Evolutionary conservation across 2,888 invertebrate genomes (phyloP), one percentile per base, ranked within the genome.

Genomic region (Prenolepis imparis): DNA sequence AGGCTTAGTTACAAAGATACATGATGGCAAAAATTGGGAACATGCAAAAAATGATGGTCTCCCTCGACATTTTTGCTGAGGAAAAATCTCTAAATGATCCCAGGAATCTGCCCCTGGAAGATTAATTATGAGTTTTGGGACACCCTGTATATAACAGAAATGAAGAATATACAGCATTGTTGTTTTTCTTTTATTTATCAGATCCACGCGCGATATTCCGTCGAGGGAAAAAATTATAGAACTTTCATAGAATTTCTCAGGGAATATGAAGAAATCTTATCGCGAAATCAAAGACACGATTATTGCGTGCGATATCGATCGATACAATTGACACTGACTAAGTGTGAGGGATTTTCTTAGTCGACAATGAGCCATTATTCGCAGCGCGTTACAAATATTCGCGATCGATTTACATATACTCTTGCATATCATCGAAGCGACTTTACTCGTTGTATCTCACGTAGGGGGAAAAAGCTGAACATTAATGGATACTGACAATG

Each of bases 331-430:
- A 81, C 41, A 32, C 63, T 61, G 61, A 5, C 24, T 44, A 11
- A 59, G 32, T 28, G 32, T n/a, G 41, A n/a, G 21, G 5, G 41
- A 55, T 18, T 66, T 82, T 15, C 52, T 18, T 36, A 18, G 52
- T 12, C 41, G 64, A 75, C 82, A 73, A 82, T 82, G 48, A 74
- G 39, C 57, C 82, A 57, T 64, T 82, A 82, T 82, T 82, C 63
- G 41, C 32, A 32, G 24, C 41, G 66, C 48, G 74, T 41, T 41
- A 63, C 52, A 74, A 72, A 81, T 64, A 81, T 63, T 63, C 41
- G 11, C 75, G 75, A 44, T 63, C 41, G 39, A 39, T 12, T 57
- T 44, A 66, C 44, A 44, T 21, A 24, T 36, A n/a, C n/a, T 21
- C 28, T 18, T 28, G 8, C 36, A 5, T 61, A 55, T 64, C 52